Conservation (phyloP, 2,797 vertebrate species). For the Vespertilio murinus region DNA sequence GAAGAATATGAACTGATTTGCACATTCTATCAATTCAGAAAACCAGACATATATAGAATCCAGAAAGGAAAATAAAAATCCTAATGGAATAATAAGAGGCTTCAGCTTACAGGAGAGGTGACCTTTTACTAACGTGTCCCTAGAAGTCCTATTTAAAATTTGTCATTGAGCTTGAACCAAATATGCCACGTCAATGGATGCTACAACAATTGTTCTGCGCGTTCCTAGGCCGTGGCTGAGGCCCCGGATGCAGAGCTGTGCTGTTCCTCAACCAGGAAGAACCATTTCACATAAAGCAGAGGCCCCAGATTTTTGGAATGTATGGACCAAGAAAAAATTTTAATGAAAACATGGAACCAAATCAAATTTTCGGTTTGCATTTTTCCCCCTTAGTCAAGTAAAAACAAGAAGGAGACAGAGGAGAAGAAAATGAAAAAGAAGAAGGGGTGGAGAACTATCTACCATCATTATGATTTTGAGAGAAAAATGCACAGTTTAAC, state of each 20-base stretch:
- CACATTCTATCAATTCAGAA: slow-evolving; percentile 67
- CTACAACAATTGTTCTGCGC: not conserved
- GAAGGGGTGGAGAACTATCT: not conserved
- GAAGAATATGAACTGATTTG: slow-evolving; percentile 70
- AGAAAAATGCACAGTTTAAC: not conserved
- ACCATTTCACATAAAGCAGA: not conserved
- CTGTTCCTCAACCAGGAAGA: not conserved
- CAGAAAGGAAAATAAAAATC: not conserved
- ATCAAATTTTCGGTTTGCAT: not conserved
- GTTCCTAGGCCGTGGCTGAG: rapidly evolving
- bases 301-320: not conserved
- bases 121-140: not conserved
- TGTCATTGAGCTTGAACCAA: not conserved
- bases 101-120: not conserved
- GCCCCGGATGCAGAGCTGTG: not conserved
- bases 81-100: not conserved
- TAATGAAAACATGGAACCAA: not conserved
- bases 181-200: not conserved
- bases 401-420: not conserved
- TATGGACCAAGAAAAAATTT: not conserved
- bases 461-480: not conserved
- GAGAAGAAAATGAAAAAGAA: not conserved
- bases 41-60: not conserved
- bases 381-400: not conserved
- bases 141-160: not conserved